Conservation (phyloP, 2,797 vertebrate genomes). For the Pitangus sulphuratus region DNA sequence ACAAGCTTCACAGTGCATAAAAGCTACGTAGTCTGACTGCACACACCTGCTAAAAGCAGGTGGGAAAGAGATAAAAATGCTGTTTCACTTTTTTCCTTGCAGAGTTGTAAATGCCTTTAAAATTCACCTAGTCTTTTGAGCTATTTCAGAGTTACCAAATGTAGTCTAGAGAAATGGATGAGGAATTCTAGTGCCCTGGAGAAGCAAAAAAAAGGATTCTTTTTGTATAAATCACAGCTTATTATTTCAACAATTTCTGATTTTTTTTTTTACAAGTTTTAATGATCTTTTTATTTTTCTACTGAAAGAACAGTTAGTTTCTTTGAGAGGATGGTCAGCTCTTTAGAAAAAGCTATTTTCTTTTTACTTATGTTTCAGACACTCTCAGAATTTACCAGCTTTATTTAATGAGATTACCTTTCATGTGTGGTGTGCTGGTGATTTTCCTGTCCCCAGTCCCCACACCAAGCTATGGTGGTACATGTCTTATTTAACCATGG, state of each 20-base stretch:
- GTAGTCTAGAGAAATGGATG: slow-evolving; percentile 7
- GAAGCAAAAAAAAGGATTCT: neutral
- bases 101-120: slow-evolving; percentile 32
- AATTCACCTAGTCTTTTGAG: slow-evolving; percentile 3
- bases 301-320: slow-evolving; percentile 6
- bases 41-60: slow-evolving; percentile 39
- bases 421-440: neutral
- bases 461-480: neutral
- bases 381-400: neutral
- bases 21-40: neutral
- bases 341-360: neutral
- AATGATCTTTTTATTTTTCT: slow-evolving; percentile 33
- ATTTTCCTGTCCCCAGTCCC: neutral
- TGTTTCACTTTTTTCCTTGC: neutral
- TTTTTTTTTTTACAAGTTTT: neutral
- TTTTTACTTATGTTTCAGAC: neutral
- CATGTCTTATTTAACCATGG: neutral
- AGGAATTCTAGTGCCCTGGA: slow-evolving; percentile 3
- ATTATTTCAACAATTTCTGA: slow-evolving; percentile 58
- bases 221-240: slow-evolving; percentile 49
- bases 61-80: slow-evolving; percentile 63
- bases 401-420: neutral
- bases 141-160: slow-evolving; percentile 37
- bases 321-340: neutral
- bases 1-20: slow-evolving; percentile 27